Conservation (phyloP, 2,888 invertebrate species). For the Harpagoxenus sublaevis region DNA sequence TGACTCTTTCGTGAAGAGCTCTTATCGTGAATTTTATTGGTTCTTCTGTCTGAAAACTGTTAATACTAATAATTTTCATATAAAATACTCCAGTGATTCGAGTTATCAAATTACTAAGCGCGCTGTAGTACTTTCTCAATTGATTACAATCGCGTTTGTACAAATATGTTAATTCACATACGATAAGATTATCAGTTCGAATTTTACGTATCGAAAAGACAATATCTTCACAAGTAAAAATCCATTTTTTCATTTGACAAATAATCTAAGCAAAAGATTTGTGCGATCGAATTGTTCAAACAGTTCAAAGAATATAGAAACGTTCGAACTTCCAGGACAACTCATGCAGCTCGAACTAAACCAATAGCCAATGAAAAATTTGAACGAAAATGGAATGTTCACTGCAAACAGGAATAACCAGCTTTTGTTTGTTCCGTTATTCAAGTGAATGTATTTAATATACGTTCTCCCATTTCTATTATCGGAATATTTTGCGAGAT, state of each 20-base stretch:
- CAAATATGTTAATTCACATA: not conserved
- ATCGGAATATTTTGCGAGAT: not conserved
- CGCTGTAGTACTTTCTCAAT: not conserved
- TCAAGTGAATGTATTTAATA: slow-evolving; percentile 6
- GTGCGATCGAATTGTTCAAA: not conserved
- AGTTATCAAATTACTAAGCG: not conserved
- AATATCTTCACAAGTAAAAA: not conserved
- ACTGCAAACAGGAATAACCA: not conserved
- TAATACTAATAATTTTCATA: not conserved
- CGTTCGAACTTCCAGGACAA: not conserved
- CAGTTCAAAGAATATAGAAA: not conserved
- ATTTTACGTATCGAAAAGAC: not conserved
- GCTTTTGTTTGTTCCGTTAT: slow-evolving; percentile 16
- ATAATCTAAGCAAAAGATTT: not conserved
- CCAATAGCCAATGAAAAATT: slow-evolving; percentile 2
- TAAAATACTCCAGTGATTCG: not conserved
- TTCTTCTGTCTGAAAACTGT: not conserved
- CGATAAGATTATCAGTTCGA: not conserved
- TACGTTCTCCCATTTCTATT: not conserved
- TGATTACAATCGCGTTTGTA: not conserved
- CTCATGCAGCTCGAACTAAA: not conserved
- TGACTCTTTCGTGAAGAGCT: not conserved
- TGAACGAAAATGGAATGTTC: not conserved
- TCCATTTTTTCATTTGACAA: not conserved
- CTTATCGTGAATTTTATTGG: not conserved